phyloP scores from a whole-genome alignment of 2,888 invertebrate species.

The Empis livida region DNA sequence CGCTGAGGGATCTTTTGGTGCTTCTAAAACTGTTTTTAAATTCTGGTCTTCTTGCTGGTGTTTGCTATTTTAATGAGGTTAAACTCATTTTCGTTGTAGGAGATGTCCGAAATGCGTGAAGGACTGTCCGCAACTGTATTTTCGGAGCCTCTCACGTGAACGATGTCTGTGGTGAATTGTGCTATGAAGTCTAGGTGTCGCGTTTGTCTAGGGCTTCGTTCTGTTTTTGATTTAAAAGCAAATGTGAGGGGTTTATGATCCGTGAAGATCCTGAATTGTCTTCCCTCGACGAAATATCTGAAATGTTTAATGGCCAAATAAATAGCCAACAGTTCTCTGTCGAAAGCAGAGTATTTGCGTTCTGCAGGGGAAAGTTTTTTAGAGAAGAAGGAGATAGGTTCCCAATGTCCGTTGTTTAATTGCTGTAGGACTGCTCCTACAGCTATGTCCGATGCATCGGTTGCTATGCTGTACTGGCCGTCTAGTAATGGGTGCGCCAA shows the following conservation, averaged over 20 bases:
- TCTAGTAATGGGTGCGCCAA: conserved; percentile 22
- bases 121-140: no score
- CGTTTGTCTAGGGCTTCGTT: conserved; percentile 21
- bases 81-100: no score
- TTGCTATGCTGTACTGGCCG: conserved; percentile 14
- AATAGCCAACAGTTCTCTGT: conserved; percentile 28
- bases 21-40: no score
- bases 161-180: no score
- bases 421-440: conserved; percentile 30
- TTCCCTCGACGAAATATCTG: conserved; percentile 25
- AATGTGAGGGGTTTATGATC: conserved; percentile 24
- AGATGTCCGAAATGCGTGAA: no score
- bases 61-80: no score
- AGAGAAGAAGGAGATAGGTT: conserved; percentile 27
- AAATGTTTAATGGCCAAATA: conserved; percentile 26
- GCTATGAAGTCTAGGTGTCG: no score
- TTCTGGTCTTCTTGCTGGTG: no score
- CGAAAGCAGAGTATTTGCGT: conserved; percentile 23
- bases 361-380: conserved; percentile 20
- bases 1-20: no score
- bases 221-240: conserved; percentile 17
- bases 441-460: conserved; percentile 23
- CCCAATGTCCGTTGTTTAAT: conserved; percentile 14
- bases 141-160: no score
- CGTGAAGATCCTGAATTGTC: conserved; percentile 20